Evolutionary conservation across 2,113 vertebrate species (phyloP).

Genomic region (Alethe castanea): DNA sequence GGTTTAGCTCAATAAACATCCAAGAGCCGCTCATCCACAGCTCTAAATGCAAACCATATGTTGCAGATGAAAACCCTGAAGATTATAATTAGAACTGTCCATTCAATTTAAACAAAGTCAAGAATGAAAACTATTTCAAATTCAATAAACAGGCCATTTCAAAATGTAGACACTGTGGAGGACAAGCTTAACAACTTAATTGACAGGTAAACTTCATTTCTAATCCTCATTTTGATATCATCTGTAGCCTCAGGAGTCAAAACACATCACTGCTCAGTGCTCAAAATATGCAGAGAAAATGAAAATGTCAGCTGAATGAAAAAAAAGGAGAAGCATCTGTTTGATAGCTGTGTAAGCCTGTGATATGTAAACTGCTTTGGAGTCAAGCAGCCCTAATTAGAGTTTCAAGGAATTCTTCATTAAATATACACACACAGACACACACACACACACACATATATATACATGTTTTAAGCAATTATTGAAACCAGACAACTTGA

Average conservation of each 20-base stretch:
- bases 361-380: constrained; percentile 39
- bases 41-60: constrained; percentile 72
- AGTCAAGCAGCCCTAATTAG: constrained; percentile 41
- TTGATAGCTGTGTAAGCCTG: constrained; percentile 33
- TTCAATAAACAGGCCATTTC: constrained; percentile 47
- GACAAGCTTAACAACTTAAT: constrained; percentile 52
- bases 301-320: constrained; percentile 64
- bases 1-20: constrained; percentile 61
- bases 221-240: constrained; percentile 54
- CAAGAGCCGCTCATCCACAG: constrained; percentile 53
- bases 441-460: not conserved
- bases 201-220: constrained; percentile 59
- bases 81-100: constrained; percentile 72
- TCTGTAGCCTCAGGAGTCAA: constrained; percentile 65
- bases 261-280: constrained; percentile 42
- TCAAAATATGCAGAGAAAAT: constrained; percentile 68
- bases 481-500: not conserved
- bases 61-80: constrained; percentile 54
- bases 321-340: constrained; percentile 56
- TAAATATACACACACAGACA: not conserved
- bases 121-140: constrained; percentile 62
- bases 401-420: constrained; percentile 33
- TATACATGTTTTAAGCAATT: not conserved
- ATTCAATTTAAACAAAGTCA: constrained; percentile 71
- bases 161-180: constrained; percentile 20